A percentile compares a stretch with the other conserved stretches of the same genome.
Conservation (phyloP, 2,113 vertebrate genomes). For the Thymallus thymallus region DNA sequence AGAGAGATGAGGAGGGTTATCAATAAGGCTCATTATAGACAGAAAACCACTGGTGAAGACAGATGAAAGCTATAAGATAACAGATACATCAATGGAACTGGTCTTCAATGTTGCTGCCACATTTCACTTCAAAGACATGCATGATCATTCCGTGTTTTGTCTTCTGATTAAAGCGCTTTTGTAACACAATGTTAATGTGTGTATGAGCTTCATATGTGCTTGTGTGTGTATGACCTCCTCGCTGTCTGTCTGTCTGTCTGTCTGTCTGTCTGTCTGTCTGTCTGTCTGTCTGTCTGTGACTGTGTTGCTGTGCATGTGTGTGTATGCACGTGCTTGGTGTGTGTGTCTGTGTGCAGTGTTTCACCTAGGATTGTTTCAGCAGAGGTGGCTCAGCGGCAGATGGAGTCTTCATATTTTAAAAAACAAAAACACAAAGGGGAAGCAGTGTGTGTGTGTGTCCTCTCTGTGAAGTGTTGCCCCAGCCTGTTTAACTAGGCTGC, state of each 20-base stretch:
- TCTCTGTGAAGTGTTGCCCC: slow-evolving; percentile 52
- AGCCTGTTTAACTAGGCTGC: slow-evolving; percentile 53
- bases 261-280: no score
- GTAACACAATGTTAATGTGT: background rate
- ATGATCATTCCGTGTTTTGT: slow-evolving; percentile 23
- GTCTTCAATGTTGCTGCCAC: no score
- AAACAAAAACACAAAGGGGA: no score
- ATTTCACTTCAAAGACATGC: background rate
- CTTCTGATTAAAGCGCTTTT: no score
- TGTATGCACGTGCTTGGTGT: no score
- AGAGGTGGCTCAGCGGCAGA: no score
- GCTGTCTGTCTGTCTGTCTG: no score
- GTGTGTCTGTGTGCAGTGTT: no score
- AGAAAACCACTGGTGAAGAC: background rate
- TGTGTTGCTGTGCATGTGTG: no score
- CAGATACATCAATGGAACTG: background rate
- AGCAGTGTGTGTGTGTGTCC: slow-evolving; percentile 4
- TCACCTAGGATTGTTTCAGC: no score
- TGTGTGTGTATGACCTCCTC: slow-evolving; percentile 2
- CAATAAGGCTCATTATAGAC: slow-evolving; percentile 2
- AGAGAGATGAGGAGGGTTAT: background rate
- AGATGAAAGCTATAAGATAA: background rate
- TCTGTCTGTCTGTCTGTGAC: no score
- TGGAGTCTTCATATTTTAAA: no score
- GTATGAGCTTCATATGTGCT: background rate